phyloP scores from a whole-genome alignment of 2,888 invertebrate genomes.

The Cinara cedri region DNA sequence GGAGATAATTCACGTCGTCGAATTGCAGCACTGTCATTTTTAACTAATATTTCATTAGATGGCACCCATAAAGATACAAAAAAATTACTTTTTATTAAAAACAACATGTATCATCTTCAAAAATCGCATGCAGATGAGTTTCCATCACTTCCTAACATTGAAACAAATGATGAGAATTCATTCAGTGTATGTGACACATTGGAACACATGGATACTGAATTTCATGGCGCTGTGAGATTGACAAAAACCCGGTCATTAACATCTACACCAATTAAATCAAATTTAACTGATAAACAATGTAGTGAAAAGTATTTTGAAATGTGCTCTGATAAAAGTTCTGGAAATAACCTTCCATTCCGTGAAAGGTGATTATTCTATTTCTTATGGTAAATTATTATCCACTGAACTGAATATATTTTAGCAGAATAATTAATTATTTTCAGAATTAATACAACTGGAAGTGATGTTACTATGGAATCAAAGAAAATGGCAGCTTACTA shows the following conservation, averaged over 20 bases:
- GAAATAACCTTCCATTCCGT: slow-evolving; percentile 27
- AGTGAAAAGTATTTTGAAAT: slow-evolving; percentile 34
- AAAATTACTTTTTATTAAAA: slow-evolving; percentile 47
- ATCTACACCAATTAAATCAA: slow-evolving; percentile 44
- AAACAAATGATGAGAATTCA: slow-evolving; percentile 37
- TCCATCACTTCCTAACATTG: slow-evolving; percentile 44
- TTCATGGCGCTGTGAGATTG: slow-evolving; percentile 22
- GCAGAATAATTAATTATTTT: slow-evolving; percentile 50
- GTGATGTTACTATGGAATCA: slow-evolving; percentile 66
- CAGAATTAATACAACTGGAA: slow-evolving; percentile 67
- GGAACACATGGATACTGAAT: slow-evolving; percentile 18
- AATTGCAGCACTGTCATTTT: slow-evolving; percentile 90
- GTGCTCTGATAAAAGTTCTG: slow-evolving; percentile 8
- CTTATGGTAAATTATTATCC: background rate
- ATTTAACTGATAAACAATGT: slow-evolving; percentile 21
- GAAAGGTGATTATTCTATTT: slow-evolving; percentile 24
- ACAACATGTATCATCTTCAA: slow-evolving; percentile 30
- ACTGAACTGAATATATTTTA: background rate
- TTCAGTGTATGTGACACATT: slow-evolving; percentile 41
- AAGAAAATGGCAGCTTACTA: slow-evolving; percentile 64
- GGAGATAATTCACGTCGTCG: slow-evolving; percentile 67
- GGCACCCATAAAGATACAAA: slow-evolving; percentile 65
- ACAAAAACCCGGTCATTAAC: slow-evolving; percentile 48
- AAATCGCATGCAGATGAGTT: slow-evolving; percentile 36
- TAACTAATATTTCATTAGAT: slow-evolving; percentile 93